Evolutionary conservation across 2,797 vertebrate genomes (phyloP), one percentile per base, ranked within the genome.

Genomic region (Somateria mollissima): DNA sequence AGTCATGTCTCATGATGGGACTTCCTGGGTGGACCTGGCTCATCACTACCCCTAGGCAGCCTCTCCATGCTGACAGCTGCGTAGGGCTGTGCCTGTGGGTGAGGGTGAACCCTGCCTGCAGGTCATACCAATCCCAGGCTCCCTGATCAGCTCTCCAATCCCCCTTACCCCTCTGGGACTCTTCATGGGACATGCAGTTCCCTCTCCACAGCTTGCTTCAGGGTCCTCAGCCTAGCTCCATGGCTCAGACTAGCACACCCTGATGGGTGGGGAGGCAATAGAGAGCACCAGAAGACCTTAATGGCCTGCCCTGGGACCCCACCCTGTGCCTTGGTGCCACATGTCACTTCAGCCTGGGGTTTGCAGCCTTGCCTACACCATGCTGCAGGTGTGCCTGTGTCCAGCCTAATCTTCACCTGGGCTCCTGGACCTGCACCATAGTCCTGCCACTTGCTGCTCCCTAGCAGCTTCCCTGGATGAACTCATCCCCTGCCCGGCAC

Each of bases 151-250:
- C 49, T 67, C 61, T 82, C 30, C 28, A 49, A n/a, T 49, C 10
- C n/a, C 21, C 20, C 8, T 3, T 7, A 5, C 8, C 1, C 15
- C 30, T 30, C n/a, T 1, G 1, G 13, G 27, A 13, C 28, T 72
- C 11, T n/a, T 56, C 41, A 32, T 14, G 17, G 30, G 3, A 74
- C 19, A 19, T 19, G 58, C 2, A 0, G 37, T 54, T 83, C 21
- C 43, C 16, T 54, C 37, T 11, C 5, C 0, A 0, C 20, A 11
- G 21, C 62, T 47, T 24, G 54, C 11, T 78, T 51, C n/a, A 65
- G 14, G 56, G 13, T 54, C 45, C 11, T 36, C 27, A 8, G 13
- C 18, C 41, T 69, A 45, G 49, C 18, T 74, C 27, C 22, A 13
- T 19, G 34, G 30, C 51, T 37, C 78, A 69, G 37, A 51, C 10